Conservation (phyloP, 2,113 vertebrate genomes). For the Triplophysa rosa region DNA sequence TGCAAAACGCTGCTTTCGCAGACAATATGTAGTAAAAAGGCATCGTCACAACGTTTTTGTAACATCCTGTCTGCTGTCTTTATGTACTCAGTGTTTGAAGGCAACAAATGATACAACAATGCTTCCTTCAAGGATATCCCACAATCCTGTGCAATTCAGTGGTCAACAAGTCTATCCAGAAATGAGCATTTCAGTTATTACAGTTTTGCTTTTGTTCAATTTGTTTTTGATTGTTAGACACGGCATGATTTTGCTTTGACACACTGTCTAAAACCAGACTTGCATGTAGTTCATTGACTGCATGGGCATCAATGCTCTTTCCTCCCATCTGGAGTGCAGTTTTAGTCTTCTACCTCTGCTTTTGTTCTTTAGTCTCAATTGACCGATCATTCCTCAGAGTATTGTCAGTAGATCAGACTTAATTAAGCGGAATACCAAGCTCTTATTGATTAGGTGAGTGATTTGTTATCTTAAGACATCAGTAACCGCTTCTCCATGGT, state of each 20-base stretch:
- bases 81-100: background rate
- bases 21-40: background rate
- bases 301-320: no score
- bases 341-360: background rate
- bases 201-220: no score
- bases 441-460: constrained; percentile 56
- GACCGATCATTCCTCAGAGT: constrained; percentile 18
- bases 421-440: constrained; percentile 47
- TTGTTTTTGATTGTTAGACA: no score
- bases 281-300: no score
- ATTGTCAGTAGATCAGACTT: constrained; percentile 56
- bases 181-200: no score
- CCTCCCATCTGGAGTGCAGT: background rate
- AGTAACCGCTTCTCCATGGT: constrained; percentile 34
- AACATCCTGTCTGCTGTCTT: background rate
- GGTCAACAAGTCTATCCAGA: no score
- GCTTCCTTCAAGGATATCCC: no score
- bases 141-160: no score
- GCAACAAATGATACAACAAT: no score
- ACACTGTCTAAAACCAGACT: no score
- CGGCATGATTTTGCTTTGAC: no score
- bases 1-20: background rate
- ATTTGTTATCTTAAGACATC: constrained; percentile 58
- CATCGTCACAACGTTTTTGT: no score
- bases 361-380: constrained; percentile 29